Evolutionary conservation across 2,113 vertebrate species (phyloP), one percentile per base, ranked within the genome.

Genomic region (Fregetta grallaria): DNA sequence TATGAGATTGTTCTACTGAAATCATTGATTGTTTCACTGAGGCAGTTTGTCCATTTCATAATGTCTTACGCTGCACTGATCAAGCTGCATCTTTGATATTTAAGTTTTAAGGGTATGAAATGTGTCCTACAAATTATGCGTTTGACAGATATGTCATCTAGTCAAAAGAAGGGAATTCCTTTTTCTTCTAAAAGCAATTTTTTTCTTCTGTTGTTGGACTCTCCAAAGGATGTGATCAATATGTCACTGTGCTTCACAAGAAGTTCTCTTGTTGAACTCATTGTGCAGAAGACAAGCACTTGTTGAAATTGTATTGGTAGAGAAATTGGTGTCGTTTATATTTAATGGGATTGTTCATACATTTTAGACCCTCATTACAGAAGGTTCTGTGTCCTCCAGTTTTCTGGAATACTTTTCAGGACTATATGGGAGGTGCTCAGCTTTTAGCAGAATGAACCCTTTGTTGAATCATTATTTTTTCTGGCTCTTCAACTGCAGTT

Each of bases 331-430:
- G 7, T 71, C 1, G 0, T 63, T 87, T 63, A 4, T 88, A 27
- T 82, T 86, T 88, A 58, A 40, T 0, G 3, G 34, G 36, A 29
- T 36, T 44, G 27, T 27, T 81, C 4, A 9, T 67, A 16, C 3
- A 3, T 68, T 86, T 72, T 81, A 65, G 45, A 26, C 7, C 12
- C 5, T 40, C 1, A 1, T 66, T 68, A 19, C 1, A 0, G 1
- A 11, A 68, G 7, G 22, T n/a, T 73, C 49, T 76, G 13, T 84
- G 13, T 81, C 36, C 17, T 89, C 7, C 1, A 16, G 34, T 59
- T 73, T 34, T 47, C 13, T 52, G 61, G 49, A 68, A 21, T 71
- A 26, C 14, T 61, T 80, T 55, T 72, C 29, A 84, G 80, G 30
- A 59, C 40, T 26, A 3, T 49, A 10, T 40, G 11, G 20, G 14